A percentile compares a stretch with the other conserved stretches of the same genome.
These are phyloP conservation scores for Coregonus clupeaformis DNA, from an alignment of 2,113 vertebrate genomes.

Conservation along the genomic window DNA sequence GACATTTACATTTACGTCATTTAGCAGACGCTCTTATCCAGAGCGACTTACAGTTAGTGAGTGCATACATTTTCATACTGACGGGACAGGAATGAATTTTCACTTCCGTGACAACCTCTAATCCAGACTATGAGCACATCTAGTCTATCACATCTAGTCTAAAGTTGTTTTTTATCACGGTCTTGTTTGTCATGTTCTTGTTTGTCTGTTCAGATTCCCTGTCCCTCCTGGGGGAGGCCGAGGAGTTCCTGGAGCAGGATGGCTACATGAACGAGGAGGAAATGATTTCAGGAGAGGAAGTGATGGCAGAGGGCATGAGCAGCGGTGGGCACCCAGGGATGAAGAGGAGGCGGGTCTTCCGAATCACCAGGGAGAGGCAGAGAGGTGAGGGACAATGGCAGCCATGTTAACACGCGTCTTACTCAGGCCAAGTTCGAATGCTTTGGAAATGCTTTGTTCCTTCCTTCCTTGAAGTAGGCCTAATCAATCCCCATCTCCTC, in stretches of 20 bases:
- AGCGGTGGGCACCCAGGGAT: constrained; percentile 68
- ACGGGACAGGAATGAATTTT: no score
- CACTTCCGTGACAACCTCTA: no score
- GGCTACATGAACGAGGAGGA: constrained; percentile 73
- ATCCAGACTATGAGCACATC: no score
- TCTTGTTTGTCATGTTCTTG: constrained; percentile 17
- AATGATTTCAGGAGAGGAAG: constrained; percentile 69
- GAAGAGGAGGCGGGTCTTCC: constrained; percentile 75
- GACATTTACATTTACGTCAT: no score
- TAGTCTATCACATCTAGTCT: neutral
- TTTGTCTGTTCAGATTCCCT: constrained; percentile 61
- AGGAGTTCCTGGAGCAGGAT: constrained; percentile 72
- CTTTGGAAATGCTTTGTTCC: neutral
- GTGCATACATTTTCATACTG: no score
- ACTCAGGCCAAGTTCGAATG: no score
- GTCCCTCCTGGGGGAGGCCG: constrained; percentile 71
- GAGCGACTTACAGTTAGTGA: no score
- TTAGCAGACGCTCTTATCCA: no score
- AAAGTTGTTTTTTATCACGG: neutral
- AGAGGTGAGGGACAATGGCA: constrained; percentile 70
- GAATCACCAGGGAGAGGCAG: constrained; percentile 80
- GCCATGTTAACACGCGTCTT: neutral
- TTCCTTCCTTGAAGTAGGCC: no score
- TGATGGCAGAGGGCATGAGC: constrained; percentile 66
- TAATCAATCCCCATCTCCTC: neutral